Conservation (phyloP, 2,797 vertebrate genomes). For the Lemur catta region DNA sequence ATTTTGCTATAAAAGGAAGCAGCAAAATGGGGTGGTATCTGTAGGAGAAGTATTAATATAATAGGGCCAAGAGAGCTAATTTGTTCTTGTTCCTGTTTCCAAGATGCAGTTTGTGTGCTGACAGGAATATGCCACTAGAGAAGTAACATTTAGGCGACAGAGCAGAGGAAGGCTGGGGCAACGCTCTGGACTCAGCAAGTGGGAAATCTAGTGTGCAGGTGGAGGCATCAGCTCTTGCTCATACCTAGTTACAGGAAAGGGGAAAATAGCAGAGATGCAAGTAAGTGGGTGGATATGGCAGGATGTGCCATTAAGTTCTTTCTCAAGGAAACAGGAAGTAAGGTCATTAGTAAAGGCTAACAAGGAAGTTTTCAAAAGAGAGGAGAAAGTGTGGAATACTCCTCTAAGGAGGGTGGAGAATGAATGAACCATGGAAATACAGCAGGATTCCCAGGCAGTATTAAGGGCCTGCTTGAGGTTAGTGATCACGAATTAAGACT, state of each 20-base stretch:
- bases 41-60: neutral
- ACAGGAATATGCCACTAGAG: neutral
- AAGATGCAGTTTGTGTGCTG: neutral
- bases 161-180: neutral
- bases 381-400: neutral
- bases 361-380: neutral
- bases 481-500: neutral
- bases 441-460: neutral
- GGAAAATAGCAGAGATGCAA: neutral
- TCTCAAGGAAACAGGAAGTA: neutral
- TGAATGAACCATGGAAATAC: neutral
- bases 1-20: neutral
- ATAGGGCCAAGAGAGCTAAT: neutral
- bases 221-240: neutral
- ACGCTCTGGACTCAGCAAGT: neutral
- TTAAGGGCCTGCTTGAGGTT: neutral
- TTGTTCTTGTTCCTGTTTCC: neutral
- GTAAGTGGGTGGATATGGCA: no score
- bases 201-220: neutral
- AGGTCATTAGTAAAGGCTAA: neutral
- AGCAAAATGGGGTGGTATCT: neutral
- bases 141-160: neutral
- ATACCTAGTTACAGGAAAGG: neutral
- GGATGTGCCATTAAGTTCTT: neutral
- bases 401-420: neutral